These are phyloP conservation scores for Phacellophora camtschatica DNA, from an alignment of 30 jellyfish, hydroid and myxozoan species.

Conservation along the genomic window DNA sequence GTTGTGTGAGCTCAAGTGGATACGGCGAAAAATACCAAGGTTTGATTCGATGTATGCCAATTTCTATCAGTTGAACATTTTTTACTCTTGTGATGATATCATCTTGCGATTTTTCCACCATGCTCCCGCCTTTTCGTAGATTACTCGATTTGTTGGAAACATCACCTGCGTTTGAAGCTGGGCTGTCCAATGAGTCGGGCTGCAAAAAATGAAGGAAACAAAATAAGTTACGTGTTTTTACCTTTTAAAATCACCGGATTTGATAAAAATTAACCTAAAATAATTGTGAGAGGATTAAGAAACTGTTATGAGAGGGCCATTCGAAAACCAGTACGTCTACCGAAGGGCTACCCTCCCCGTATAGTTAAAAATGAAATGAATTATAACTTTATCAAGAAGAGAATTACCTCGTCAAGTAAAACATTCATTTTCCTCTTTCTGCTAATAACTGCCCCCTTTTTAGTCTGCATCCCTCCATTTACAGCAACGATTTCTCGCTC, in stretches of 20 bases:
- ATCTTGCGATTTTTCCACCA: slow-evolving; percentile 91
- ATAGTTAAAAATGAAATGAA: too few species aligned
- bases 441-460: slow-evolving; percentile 61
- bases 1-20: slow-evolving; percentile 84
- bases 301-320: too few species aligned
- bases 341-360: too few species aligned
- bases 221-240: background rate
- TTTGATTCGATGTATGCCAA: slow-evolving; percentile 95
- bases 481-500: slow-evolving; percentile 74
- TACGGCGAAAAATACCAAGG: slow-evolving; percentile 99
- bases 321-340: too few species aligned
- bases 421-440: slow-evolving; percentile 89
- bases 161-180: slow-evolving; percentile 75
- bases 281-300: too few species aligned
- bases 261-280: too few species aligned
- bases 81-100: slow-evolving; percentile 97
- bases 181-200: slow-evolving; percentile 88
- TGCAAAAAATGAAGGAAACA: slow-evolving; percentile 5
- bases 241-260: too few species aligned
- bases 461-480: slow-evolving; percentile 71
- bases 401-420: slow-evolving; percentile 53
- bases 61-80: slow-evolving; percentile 87
- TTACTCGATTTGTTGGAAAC: slow-evolving; percentile 78
- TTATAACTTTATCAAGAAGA: too few species aligned
- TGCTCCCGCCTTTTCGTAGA: slow-evolving; percentile 94